These are phyloP conservation scores for Sebastiscus albofasciatus DNA, from an alignment of 2,797 vertebrate species.

Conservation along the genomic window DNA sequence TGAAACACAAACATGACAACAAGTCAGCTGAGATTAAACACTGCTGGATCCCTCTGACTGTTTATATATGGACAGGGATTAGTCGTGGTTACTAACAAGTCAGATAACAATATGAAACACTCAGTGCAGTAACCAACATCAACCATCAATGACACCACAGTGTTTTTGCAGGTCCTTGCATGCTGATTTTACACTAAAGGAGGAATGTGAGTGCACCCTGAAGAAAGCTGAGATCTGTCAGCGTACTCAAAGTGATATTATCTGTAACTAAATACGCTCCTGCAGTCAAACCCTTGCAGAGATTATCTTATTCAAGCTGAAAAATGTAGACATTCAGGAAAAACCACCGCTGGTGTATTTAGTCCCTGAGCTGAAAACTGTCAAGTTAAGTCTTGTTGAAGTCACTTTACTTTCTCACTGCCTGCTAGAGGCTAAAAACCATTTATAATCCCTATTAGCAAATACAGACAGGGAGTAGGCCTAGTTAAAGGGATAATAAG, in stretches of 20 bases:
- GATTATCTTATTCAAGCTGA: neutral
- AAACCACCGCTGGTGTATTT: neutral
- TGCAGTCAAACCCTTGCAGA: neutral
- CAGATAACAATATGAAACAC: neutral
- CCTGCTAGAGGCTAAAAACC: neutral
- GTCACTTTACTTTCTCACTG: neutral
- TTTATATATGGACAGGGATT: too few species aligned
- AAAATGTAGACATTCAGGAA: conserved; percentile 22
- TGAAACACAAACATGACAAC: too few species aligned
- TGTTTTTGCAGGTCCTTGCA: neutral
- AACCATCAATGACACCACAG: neutral
- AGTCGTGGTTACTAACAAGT: neutral
- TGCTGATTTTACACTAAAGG: neutral
- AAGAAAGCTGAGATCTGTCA: neutral
- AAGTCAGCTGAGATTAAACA: neutral
- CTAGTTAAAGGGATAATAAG: neutral
- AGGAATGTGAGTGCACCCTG: neutral
- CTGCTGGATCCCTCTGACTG: too few species aligned
- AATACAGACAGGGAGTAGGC: neutral
- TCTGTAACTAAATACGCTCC: neutral
- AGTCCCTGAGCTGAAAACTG: neutral
- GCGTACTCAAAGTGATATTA: neutral
- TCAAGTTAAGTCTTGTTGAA: neutral
- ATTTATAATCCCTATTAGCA: neutral
- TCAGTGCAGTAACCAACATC: neutral